Evolutionary conservation across 2,797 vertebrate genomes (phyloP).

Genomic region (Pyrocephalus nanus): DNA sequence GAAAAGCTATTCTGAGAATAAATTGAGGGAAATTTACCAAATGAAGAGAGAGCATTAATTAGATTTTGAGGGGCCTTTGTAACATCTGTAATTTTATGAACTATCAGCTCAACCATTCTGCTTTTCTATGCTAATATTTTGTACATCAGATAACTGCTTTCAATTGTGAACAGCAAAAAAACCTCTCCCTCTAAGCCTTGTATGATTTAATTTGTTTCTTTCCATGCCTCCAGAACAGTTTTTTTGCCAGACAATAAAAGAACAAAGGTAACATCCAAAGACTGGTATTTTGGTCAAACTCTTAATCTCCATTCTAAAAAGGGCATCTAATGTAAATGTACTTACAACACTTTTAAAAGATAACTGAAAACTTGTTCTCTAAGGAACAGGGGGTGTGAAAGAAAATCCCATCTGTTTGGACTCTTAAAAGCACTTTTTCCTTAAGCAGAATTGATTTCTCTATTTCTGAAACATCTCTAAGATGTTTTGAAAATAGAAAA

Average conservation of each 20-base stretch:
- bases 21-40: background rate
- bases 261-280: background rate
- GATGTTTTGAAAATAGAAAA: background rate
- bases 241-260: background rate
- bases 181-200: background rate
- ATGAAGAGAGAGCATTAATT: background rate
- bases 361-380: background rate
- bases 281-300: background rate
- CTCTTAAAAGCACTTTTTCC: background rate
- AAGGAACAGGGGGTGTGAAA: rapidly evolving
- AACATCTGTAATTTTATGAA: background rate
- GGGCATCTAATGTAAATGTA: background rate
- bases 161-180: background rate
- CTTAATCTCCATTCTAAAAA: background rate
- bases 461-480: background rate
- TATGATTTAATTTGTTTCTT: background rate
- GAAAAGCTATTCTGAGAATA: background rate
- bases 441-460: background rate
- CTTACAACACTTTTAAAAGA: background rate
- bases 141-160: background rate
- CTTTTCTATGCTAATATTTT: background rate
- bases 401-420: background rate
- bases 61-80: background rate
- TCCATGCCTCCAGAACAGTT: background rate
- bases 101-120: background rate